A percentile compares a stretch with the other conserved stretches of the same genome.
phyloP scores from a whole-genome alignment of 2,888 invertebrate genomes.

The Automeris io region DNA sequence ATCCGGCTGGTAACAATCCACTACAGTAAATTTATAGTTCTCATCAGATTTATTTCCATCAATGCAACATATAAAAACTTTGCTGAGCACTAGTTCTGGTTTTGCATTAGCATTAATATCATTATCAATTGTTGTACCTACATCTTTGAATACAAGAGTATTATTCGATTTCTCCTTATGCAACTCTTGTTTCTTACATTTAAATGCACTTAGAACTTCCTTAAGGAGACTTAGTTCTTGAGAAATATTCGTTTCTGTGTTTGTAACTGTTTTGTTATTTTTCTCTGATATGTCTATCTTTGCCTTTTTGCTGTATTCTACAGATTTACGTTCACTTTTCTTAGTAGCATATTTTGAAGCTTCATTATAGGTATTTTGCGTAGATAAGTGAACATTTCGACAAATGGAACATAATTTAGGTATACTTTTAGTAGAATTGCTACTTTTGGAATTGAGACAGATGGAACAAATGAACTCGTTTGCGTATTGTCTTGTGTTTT shows the following conservation, averaged over 20 bases:
- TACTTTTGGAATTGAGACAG: constrained; percentile 36
- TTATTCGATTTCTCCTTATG: constrained; percentile 24
- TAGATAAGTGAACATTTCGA: constrained; percentile 20
- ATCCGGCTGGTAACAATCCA: constrained; percentile 40
- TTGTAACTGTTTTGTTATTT: constrained; percentile 34
- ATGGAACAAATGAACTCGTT: constrained; percentile 46
- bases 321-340: constrained; percentile 12
- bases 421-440: constrained; percentile 20
- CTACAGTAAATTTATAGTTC: constrained; percentile 35
- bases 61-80: constrained; percentile 42
- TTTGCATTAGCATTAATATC: constrained; percentile 20
- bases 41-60: constrained; percentile 22
- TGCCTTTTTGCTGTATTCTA: neutral
- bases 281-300: constrained; percentile 7
- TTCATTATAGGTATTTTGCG: constrained; percentile 10
- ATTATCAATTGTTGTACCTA: constrained; percentile 37
- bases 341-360: constrained; percentile 7
- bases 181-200: constrained; percentile 41
- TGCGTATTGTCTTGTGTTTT: constrained; percentile 13
- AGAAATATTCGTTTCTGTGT: constrained; percentile 35
- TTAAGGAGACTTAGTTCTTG: constrained; percentile 49
- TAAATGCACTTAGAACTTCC: constrained; percentile 58
- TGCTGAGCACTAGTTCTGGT: constrained; percentile 27
- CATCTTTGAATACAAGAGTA: constrained; percentile 40
- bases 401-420: constrained; percentile 37